Conservation (phyloP, 2,797 vertebrate species). For the Dromococcyx pavoninus region DNA sequence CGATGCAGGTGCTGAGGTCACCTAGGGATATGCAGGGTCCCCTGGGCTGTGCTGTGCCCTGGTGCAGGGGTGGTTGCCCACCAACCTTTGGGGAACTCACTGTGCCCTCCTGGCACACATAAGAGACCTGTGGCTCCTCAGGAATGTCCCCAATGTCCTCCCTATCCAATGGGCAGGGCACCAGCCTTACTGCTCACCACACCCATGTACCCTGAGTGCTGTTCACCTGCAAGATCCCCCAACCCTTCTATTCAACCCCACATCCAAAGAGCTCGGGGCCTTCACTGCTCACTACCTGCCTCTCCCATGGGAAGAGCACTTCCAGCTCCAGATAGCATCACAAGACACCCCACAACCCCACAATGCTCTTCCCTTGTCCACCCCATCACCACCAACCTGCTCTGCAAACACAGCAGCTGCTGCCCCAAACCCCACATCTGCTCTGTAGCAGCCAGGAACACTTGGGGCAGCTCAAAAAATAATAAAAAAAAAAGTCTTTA, state of each 20-base stretch:
- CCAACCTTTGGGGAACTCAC: not conserved
- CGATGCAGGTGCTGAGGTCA: not conserved
- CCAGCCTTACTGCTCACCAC: not conserved
- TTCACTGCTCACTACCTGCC: rapidly evolving
- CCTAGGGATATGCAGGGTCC: not conserved
- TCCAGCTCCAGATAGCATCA: not conserved
- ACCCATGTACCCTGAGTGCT: rapidly evolving
- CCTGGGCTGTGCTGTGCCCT: not conserved
- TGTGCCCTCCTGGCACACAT: not conserved
- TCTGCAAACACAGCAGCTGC: not conserved
- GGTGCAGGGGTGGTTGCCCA: not conserved
- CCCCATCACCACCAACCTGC: not conserved
- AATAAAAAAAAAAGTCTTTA: not conserved
- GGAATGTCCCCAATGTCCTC: not conserved
- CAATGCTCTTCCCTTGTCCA: rapidly evolving
- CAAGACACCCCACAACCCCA: rapidly evolving
- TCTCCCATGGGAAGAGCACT: not conserved
- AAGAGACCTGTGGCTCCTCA: not conserved
- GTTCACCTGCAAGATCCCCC: rapidly evolving
- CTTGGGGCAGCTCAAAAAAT: too few species aligned
- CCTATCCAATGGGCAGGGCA: not conserved
- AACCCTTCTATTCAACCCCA: rapidly evolving
- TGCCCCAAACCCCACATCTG: not conserved
- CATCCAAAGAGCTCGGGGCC: not conserved
- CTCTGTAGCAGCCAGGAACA: not conserved